A percentile compares a stretch with the other conserved stretches of the same genome.
Conservation (phyloP, 2,113 vertebrate species). For the Globicephala melas region DNA sequence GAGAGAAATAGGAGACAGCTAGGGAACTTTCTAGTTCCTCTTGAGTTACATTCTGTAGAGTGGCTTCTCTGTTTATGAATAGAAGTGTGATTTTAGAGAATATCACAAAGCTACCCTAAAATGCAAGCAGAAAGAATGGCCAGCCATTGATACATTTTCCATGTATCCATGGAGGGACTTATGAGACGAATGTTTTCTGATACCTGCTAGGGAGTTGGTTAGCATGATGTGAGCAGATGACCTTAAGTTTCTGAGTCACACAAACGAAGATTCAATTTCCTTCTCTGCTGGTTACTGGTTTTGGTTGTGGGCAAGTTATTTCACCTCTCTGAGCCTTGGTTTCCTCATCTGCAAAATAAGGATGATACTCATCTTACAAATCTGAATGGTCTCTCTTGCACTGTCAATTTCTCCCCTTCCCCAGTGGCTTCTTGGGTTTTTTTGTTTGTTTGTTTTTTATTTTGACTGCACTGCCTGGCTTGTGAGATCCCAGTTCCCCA, state of each 20-base stretch:
- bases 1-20: background rate
- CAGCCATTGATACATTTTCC: background rate
- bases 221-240: background rate
- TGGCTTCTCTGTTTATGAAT: conserved; percentile 20
- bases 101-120: background rate
- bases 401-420: background rate
- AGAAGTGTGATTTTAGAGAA: conserved; percentile 18
- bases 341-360: background rate
- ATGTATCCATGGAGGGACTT: background rate
- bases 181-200: background rate
- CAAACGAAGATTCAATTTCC: background rate
- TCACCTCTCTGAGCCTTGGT: background rate
- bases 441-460: no score
- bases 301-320: background rate
- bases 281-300: background rate
- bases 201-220: background rate
- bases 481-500: no score
- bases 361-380: background rate
- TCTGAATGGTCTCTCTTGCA: background rate
- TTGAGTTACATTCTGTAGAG: background rate
- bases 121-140: background rate
- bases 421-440: no score
- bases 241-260: background rate
- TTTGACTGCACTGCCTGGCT: no score
- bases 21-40: background rate